Evolutionary conservation across 2,888 invertebrate species (phyloP), one percentile per base, ranked within the genome.

Genomic region (Macrosoma leucophasiata): DNA sequence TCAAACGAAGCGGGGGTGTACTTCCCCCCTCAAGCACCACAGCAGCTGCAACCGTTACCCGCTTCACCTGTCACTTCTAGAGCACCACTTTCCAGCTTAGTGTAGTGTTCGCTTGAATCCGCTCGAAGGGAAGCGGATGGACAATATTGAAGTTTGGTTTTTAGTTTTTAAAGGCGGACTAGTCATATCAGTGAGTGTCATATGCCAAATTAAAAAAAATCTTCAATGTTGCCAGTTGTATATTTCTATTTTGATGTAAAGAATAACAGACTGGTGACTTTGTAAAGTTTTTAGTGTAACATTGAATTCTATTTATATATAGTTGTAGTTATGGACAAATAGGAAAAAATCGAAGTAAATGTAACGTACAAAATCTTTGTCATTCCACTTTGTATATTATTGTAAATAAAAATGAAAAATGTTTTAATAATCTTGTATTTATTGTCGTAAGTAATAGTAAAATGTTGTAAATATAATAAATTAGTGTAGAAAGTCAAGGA

Each of bases 11-110:
- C 77, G 1, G 75, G 79, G 1, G 86, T 82, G 12, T 77, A 84
- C 39, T 78, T 79, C 52, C 75, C 73, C 22, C 62, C 76, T 14
- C 84, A 82, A 55, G 65, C 79, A 33, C 74, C 78, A 17, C 78
- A 79, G 53, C 81, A 66, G 58, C 59, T 73, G 39, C 84, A 79
- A 46, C 78, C 69, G 37, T 67, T 89, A 44, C 89, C 89, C 0
- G 77, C 88, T 7, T 90, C 89, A 41, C 90, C 90, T 0, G 90
- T 89, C 13, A 84, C 86, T 6, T 88, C 87, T 27, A 76, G 90
- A 58, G 89, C 90, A 39, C 90, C 90, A 28, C 85, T 90, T 52
- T 89, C 90, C 6, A 88, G 89, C 43, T 72, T 90, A 49, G 90
- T 90, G 65, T 87, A 86, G 86, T 84, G 72, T 63, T 58, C 71